These are phyloP conservation scores for Diacarnus erythraeanus DNA, from an alignment of 37 sponge, comb jelly and placozoan genomes.

Conservation along the genomic window DNA sequence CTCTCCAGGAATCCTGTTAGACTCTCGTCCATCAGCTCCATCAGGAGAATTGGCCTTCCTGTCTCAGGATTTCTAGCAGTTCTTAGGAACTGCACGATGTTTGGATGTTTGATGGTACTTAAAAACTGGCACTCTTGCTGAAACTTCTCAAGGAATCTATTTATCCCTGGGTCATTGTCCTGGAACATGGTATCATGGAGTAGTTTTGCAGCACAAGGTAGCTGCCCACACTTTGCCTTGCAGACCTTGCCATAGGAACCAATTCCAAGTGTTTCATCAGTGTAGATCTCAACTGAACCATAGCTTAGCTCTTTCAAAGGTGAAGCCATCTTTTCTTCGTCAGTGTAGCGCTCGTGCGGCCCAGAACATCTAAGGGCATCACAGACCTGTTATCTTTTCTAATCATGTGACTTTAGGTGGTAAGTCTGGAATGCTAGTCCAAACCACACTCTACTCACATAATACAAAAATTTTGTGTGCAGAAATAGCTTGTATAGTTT, in stretches of 20 bases:
- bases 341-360: background rate
- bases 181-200: conserved; percentile 1
- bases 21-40: conserved; percentile 3
- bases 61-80: background rate
- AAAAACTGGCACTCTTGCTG: background rate
- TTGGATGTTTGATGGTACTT: background rate
- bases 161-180: background rate
- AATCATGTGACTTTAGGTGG: too few species aligned
- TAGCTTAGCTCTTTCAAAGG: background rate
- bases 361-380: too few species aligned
- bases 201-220: conserved; percentile 4
- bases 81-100: background rate
- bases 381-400: background rate
- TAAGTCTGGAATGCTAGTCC: too few species aligned
- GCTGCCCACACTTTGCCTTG: conserved; percentile 9
- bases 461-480: too few species aligned
- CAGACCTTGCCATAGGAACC: conserved; percentile 8
- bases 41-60: background rate
- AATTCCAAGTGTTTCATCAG: background rate
- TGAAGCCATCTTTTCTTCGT: background rate
- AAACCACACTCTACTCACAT: too few species aligned
- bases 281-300: conserved; percentile 10
- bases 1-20: background rate
- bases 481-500: too few species aligned
- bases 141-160: background rate